Conservation (phyloP, 2,797 vertebrate genomes). For the Lagocephalus sceleratus region DNA sequence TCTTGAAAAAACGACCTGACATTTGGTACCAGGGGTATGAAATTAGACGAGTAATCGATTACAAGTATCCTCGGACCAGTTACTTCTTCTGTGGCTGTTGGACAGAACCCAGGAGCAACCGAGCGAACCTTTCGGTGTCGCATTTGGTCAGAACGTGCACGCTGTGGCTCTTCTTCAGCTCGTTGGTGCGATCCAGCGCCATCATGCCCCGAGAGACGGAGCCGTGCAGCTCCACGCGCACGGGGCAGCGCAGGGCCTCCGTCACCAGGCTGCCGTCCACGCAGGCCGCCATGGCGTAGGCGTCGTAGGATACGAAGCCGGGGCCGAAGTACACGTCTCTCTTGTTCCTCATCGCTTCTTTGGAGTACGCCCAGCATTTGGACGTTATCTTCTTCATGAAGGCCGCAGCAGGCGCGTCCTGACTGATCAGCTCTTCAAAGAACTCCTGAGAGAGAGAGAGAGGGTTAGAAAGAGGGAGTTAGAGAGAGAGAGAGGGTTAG, state of each 20-base stretch:
- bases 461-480: no score
- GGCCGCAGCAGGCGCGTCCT: constrained; percentile 63
- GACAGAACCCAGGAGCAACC: constrained; percentile 67
- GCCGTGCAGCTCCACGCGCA: constrained; percentile 75
- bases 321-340: constrained; percentile 66
- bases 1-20: no score
- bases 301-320: constrained; percentile 76
- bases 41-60: no score
- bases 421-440: constrained; percentile 68
- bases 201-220: constrained; percentile 72
- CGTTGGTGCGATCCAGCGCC: constrained; percentile 64
- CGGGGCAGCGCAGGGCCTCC: constrained; percentile 60
- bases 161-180: constrained; percentile 65
- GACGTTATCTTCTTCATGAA: constrained; percentile 77
- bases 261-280: constrained; percentile 68
- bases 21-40: no score
- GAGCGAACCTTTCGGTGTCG: constrained; percentile 63
- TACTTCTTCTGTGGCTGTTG: constrained; percentile 41
- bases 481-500: no score
- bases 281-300: constrained; percentile 74
- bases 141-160: constrained; percentile 70
- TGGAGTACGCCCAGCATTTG: constrained; percentile 67
- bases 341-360: constrained; percentile 25
- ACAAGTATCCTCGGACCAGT: neutral
- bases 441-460: constrained; percentile 65